Evolutionary conservation across 2,113 vertebrate species (phyloP).

Genomic region (Falcunculus frontatus): DNA sequence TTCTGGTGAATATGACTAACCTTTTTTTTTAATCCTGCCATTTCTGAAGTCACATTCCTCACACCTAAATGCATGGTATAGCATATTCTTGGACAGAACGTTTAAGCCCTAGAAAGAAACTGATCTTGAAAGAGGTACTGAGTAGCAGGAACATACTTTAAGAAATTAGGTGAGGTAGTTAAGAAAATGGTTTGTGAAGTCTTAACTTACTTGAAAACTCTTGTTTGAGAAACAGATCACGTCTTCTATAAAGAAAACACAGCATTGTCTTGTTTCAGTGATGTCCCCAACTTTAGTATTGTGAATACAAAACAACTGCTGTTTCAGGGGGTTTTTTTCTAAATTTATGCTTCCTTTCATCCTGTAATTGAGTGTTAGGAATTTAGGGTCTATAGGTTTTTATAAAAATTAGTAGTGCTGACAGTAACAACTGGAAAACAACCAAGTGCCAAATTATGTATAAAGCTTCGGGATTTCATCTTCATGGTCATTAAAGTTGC

Average conservation of each 20-base stretch:
- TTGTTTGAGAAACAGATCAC: background rate
- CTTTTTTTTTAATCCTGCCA: background rate
- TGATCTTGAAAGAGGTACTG: background rate
- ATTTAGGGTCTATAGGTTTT: background rate
- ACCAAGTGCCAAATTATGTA: background rate
- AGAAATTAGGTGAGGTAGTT: background rate
- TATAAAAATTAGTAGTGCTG: background rate
- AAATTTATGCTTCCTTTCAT: background rate
- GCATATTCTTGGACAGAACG: background rate
- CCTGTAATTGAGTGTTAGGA: background rate
- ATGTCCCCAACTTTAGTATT: background rate
- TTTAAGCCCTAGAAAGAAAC: background rate
- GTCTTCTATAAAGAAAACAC: background rate
- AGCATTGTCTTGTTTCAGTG: background rate
- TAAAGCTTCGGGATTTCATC: background rate
- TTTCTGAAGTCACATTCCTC: background rate
- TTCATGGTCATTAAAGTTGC: background rate
- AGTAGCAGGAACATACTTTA: background rate
- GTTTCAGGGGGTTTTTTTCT: background rate
- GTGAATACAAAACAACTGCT: background rate
- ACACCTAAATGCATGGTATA: background rate
- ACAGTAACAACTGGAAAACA: background rate
- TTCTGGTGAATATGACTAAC: background rate
- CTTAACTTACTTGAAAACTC: background rate
- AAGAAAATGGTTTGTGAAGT: background rate